A percentile compares a stretch with the other conserved stretches of the same genome.
Conservation (phyloP, 2,797 vertebrate genomes). For the Cuculus canorus region DNA sequence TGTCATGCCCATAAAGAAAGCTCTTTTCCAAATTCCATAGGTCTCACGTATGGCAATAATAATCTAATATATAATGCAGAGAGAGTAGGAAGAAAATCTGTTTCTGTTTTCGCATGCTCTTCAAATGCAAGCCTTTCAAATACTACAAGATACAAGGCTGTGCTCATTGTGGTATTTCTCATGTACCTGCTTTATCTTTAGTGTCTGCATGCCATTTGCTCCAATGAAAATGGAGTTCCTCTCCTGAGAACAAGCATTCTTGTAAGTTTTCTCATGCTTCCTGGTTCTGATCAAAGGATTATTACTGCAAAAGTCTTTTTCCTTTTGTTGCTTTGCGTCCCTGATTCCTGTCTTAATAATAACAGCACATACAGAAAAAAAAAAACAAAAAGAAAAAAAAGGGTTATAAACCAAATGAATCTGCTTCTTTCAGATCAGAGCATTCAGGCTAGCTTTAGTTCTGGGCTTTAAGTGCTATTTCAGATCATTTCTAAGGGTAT, state of each 20-base stretch:
- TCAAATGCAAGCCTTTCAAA: constrained; percentile 47
- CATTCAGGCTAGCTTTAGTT: neutral
- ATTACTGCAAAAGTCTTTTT: neutral
- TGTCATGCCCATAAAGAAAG: constrained; percentile 51
- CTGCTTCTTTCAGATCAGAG: neutral
- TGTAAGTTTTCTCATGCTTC: neutral
- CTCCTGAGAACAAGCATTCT: neutral
- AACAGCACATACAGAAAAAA: neutral
- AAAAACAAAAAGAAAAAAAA: too few species aligned
- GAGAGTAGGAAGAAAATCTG: constrained; percentile 44
- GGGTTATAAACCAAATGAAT: neutral
- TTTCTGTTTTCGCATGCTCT: constrained; percentile 64
- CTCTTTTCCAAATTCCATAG: constrained; percentile 39
- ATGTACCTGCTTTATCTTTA: neutral
- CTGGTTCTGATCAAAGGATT: neutral
- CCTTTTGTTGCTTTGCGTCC: neutral
- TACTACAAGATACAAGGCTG: neutral
- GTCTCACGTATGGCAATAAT: constrained; percentile 41
- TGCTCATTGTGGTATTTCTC: neutral
- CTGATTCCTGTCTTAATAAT: neutral
- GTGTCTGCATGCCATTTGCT: neutral
- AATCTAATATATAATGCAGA: constrained; percentile 49
- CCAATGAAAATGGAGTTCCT: neutral
- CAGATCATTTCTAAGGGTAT: neutral
- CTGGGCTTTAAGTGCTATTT: neutral